These are phyloP conservation scores for Thymallus thymallus DNA, from an alignment of 2,113 vertebrate genomes.

Conservation along the genomic window DNA sequence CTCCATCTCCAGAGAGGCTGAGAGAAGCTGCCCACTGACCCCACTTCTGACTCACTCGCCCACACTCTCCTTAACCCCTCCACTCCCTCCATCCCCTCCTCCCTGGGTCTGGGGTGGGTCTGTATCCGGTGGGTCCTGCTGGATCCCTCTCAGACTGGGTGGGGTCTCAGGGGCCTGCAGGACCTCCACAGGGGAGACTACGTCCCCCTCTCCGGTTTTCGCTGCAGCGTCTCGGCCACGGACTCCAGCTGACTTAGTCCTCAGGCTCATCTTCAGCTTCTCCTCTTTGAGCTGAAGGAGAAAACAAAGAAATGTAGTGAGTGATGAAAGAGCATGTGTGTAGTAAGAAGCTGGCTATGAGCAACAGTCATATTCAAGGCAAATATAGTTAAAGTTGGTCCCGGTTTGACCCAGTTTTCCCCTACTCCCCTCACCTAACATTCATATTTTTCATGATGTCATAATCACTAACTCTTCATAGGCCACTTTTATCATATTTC, in stretches of 20 bases:
- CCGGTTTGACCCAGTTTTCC: too few species aligned
- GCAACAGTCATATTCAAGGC: too few species aligned
- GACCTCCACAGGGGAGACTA: neutral
- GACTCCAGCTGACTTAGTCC: slow-evolving; percentile 60
- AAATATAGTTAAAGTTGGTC: too few species aligned
- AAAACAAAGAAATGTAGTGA: slow-evolving; percentile 3
- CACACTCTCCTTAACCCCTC: neutral
- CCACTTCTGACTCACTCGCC: too few species aligned
- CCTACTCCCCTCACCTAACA: too few species aligned
- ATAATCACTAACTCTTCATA: too few species aligned
- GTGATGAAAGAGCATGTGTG: neutral
- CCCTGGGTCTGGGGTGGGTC: neutral
- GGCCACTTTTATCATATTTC: neutral
- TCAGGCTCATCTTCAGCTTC: slow-evolving; percentile 66
- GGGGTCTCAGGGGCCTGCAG: neutral
- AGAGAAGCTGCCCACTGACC: slow-evolving; percentile 12
- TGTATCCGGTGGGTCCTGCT: neutral
- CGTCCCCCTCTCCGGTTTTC: slow-evolving; percentile 6
- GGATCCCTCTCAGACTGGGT: neutral
- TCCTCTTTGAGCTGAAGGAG: slow-evolving; percentile 71
- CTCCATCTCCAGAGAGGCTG: slow-evolving; percentile 40
- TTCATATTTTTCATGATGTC: too few species aligned
- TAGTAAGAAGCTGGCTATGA: too few species aligned
- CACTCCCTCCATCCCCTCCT: neutral
- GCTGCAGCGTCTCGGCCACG: slow-evolving; percentile 19